phyloP scores from a whole-genome alignment of 2,797 vertebrate species.

The Pampus argenteus region DNA sequence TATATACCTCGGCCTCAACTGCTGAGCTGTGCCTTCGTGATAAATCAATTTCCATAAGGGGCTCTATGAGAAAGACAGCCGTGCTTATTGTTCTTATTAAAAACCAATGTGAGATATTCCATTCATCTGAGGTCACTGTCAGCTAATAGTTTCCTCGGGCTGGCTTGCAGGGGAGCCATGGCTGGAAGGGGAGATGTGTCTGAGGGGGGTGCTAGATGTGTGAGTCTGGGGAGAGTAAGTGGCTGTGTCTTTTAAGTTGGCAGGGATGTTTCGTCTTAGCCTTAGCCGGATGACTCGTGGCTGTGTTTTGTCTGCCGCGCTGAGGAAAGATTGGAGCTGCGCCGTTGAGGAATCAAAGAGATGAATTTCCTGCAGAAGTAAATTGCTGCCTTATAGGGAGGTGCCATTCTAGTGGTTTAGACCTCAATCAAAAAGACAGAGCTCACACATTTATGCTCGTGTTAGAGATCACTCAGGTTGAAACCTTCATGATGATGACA shows the following conservation, averaged over 20 bases:
- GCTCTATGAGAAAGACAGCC: conserved; percentile 72
- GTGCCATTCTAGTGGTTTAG: conserved; percentile 23
- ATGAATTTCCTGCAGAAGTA: conserved; percentile 53
- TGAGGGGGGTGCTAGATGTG: conserved; percentile 55
- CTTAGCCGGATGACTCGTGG: conserved; percentile 63
- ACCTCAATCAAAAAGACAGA: conserved; percentile 22
- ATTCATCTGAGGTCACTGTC: conserved; percentile 68
- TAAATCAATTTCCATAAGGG: conserved; percentile 80
- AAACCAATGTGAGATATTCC: conserved; percentile 75
- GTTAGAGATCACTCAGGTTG: background rate
- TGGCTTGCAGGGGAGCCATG: conserved; percentile 51
- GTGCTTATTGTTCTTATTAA: conserved; percentile 80
- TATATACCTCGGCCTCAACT: conserved; percentile 51
- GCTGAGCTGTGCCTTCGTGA: conserved; percentile 67
- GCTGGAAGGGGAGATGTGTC: conserved; percentile 53
- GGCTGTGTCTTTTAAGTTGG: conserved; percentile 73
- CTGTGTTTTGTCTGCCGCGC: conserved; percentile 70
- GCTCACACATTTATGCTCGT: background rate
- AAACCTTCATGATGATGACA: background rate
- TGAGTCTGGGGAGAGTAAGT: conserved; percentile 76
- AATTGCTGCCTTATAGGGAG: conserved; percentile 54
- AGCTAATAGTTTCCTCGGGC: conserved; percentile 70
- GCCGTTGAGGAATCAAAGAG: conserved; percentile 51
- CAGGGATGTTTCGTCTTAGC: conserved; percentile 76
- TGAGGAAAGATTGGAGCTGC: conserved; percentile 53